These are phyloP conservation scores for Monodelphis domestica DNA, from an alignment of 2,797 vertebrate genomes.

Conservation along the genomic window DNA sequence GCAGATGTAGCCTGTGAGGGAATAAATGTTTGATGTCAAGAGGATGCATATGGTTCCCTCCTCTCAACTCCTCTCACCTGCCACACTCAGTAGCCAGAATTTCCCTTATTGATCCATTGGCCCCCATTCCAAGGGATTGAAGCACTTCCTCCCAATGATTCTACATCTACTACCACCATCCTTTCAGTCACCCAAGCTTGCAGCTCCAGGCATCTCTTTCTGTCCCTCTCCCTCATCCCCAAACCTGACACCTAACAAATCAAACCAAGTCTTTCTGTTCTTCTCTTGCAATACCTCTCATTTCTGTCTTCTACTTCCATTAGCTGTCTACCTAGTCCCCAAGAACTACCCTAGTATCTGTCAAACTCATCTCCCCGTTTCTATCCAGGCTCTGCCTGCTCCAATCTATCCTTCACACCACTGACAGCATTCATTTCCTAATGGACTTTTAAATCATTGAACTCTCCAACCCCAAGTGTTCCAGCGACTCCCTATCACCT, in stretches of 20 bases:
- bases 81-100: background rate
- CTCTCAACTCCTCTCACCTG: too few species aligned
- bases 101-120: background rate
- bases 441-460: background rate
- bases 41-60: background rate
- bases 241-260: background rate
- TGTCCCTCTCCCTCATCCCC: background rate
- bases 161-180: background rate
- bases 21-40: background rate
- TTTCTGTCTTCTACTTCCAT: background rate
- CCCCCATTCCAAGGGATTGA: background rate
- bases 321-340: background rate
- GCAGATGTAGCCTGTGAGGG: background rate
- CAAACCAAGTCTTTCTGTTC: background rate
- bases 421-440: background rate
- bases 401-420: background rate
- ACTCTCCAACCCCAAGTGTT: background rate
- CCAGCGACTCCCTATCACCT: background rate
- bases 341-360: background rate
- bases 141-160: background rate
- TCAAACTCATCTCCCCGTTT: background rate
- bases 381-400: background rate
- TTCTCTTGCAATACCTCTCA: background rate
- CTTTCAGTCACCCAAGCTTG: background rate
- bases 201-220: background rate